Percentiles rank a stretch among this genome's conserved stretches.
These are phyloP conservation scores for Nephrotoma appendiculata DNA, from an alignment of 2,888 invertebrate species.

Conservation along the genomic window DNA sequence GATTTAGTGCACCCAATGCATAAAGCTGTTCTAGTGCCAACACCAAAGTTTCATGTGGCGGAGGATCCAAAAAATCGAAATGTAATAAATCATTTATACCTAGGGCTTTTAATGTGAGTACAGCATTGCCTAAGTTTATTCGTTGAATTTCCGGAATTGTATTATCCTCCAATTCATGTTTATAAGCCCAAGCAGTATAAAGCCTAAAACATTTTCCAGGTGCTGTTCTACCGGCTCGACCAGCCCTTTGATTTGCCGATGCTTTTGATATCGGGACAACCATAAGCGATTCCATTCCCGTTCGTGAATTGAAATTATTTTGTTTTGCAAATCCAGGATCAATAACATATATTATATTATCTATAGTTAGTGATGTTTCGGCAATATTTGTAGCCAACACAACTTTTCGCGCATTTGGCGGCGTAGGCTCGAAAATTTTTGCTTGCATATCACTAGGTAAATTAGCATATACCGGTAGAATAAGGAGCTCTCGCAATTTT, in stretches of 20 bases:
- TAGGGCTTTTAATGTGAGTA: conserved; percentile 87
- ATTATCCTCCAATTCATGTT: conserved; percentile 95
- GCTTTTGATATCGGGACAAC: conserved; percentile 98
- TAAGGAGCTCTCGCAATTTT: conserved; percentile 80
- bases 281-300: conserved; percentile 96
- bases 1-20: conserved; percentile 93
- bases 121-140: conserved; percentile 92
- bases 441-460: conserved; percentile 98
- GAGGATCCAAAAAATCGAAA: conserved; percentile 97
- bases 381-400: conserved; percentile 98
- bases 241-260: conserved; percentile 95
- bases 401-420: conserved; percentile 90
- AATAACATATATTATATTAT: conserved; percentile 96
- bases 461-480: conserved; percentile 95
- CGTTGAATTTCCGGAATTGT: conserved; percentile 97
- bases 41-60: conserved; percentile 84
- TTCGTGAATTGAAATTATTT: conserved; percentile 94
- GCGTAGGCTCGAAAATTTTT: conserved; percentile 96
- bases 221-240: conserved; percentile 88
- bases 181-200: conserved; percentile 97
- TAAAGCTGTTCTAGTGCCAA: conserved; percentile 94
- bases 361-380: conserved; percentile 97
- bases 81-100: conserved; percentile 96
- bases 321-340: conserved; percentile 99
- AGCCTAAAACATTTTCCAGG: conserved; percentile 96